Percentiles rank a stretch among this genome's conserved stretches.
These are phyloP conservation scores for Excalfactoria chinensis DNA, from an alignment of 2,113 vertebrate genomes.

Conservation along the genomic window DNA sequence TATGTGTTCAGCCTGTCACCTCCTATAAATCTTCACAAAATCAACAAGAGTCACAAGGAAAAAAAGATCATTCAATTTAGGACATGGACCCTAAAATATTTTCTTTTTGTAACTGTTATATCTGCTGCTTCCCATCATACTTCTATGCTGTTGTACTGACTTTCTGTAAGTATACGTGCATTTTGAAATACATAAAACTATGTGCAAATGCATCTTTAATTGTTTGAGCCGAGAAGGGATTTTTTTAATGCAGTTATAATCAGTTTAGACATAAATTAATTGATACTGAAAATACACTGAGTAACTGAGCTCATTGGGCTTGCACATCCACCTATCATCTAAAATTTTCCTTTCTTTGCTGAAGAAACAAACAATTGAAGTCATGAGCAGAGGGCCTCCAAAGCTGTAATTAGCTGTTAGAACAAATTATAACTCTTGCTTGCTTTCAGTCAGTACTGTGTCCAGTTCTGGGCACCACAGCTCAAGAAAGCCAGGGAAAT, in stretches of 20 bases:
- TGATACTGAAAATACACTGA: background rate
- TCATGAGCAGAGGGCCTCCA: background rate
- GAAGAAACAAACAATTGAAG: background rate
- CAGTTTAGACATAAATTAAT: background rate
- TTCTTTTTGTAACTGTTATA: background rate
- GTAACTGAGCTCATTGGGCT: background rate
- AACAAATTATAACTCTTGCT: background rate
- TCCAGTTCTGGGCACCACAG: too few species aligned
- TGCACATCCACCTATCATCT: background rate
- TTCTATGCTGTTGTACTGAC: background rate
- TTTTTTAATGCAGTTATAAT: background rate
- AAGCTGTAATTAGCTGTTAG: background rate
- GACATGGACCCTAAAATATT: slow-evolving; percentile 33
- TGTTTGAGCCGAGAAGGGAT: background rate
- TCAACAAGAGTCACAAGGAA: slow-evolving; percentile 6
- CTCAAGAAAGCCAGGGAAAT: too few species aligned
- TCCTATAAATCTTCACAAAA: slow-evolving; percentile 32
- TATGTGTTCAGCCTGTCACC: slow-evolving; percentile 25
- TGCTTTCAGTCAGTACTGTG: background rate
- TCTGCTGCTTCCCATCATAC: background rate
- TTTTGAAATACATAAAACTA: background rate
- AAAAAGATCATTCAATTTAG: background rate
- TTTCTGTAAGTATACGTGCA: background rate
- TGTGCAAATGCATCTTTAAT: background rate
- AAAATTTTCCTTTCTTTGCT: background rate